phyloP scores from a whole-genome alignment of 2,797 vertebrate genomes.

The Peromyscus aztecus region DNA sequence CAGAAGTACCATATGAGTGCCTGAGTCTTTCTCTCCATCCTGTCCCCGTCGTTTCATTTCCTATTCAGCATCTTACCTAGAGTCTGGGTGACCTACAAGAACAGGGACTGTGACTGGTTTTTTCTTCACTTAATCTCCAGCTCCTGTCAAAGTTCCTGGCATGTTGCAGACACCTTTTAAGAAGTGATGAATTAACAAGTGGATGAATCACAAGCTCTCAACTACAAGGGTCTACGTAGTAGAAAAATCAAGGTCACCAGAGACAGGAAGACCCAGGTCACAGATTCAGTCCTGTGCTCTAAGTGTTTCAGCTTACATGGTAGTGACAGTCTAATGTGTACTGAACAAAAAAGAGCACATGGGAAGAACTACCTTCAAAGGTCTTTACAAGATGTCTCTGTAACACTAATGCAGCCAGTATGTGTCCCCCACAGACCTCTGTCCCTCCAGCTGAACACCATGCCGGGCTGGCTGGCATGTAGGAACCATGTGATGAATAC shows the following conservation, averaged over 20 bases:
- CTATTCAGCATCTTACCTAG: background rate
- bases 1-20: background rate
- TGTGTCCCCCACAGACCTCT: background rate
- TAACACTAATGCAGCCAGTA: background rate
- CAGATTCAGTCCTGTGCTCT: background rate
- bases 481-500: background rate
- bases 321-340: background rate
- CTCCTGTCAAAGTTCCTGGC: background rate
- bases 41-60: background rate
- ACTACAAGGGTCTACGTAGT: background rate
- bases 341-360: conserved; percentile 33
- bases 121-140: conserved; percentile 1
- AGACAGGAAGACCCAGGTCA: conserved; percentile 67
- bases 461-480: background rate
- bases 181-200: conserved; percentile 53
- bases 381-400: background rate
- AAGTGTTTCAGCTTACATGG: background rate
- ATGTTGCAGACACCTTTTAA: background rate
- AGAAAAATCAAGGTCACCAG: conserved; percentile 40
- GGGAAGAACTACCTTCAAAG: background rate
- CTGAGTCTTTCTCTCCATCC: background rate
- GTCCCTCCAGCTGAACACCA: background rate
- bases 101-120: background rate
- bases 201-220: conserved; percentile 63
- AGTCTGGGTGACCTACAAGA: background rate